Conservation (phyloP, 2,113 vertebrate genomes). For the Seriola dumerili region DNA sequence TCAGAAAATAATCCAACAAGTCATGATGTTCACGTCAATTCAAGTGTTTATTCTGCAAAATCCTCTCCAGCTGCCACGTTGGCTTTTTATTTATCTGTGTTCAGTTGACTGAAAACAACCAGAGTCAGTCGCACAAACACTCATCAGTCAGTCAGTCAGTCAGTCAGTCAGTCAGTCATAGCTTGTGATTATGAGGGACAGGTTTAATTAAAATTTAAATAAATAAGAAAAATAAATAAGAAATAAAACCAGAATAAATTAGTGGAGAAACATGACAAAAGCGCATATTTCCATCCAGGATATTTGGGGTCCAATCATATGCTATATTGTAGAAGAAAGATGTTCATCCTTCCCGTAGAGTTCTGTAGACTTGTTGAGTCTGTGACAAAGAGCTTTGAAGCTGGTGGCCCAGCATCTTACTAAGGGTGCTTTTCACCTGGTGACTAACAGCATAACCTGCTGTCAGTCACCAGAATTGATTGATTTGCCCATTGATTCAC, state of each 20-base stretch:
- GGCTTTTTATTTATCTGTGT: constrained; percentile 23
- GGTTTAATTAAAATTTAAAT: constrained; percentile 18
- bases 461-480: not conserved
- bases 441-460: not conserved
- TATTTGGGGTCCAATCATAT: not conserved
- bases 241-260: not conserved
- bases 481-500: not conserved
- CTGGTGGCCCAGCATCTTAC: too few species aligned
- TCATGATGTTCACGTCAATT: constrained; percentile 50
- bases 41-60: constrained; percentile 39
- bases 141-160: constrained; percentile 10
- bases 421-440: too few species aligned
- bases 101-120: not conserved
- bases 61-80: constrained; percentile 10
- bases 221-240: too few species aligned
- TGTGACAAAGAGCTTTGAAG: too few species aligned
- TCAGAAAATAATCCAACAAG: constrained; percentile 47
- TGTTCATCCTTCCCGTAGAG: not conserved
- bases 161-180: constrained; percentile 1
- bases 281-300: not conserved
- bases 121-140: not conserved
- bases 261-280: not conserved
- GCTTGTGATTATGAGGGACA: constrained; percentile 11
- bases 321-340: too few species aligned
- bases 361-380: not conserved